Conservation (phyloP, 2,888 invertebrate species). For the Sceliomorpha sp. region DNA sequence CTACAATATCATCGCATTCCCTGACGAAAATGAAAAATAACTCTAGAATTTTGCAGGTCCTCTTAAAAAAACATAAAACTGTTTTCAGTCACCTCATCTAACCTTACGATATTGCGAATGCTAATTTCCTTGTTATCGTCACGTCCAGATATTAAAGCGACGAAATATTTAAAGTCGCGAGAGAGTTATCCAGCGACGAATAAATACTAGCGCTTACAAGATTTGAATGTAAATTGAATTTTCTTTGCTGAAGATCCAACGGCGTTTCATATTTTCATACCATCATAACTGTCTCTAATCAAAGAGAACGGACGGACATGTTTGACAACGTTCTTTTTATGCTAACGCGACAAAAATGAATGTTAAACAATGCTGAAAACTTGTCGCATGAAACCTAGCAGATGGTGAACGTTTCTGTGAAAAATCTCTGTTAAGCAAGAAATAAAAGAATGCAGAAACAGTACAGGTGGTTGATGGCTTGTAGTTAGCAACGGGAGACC, state of each 20-base stretch:
- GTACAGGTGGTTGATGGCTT: conserved; percentile 59
- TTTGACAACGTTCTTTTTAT: not conserved
- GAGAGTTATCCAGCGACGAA: not conserved
- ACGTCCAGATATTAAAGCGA: not conserved
- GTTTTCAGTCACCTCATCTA: not conserved
- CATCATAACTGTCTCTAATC: not conserved
- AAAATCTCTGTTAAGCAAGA: conserved; percentile 13
- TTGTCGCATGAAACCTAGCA: too few relatives aligned
- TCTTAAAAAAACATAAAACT: not conserved
- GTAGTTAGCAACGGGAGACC: conserved; percentile 42
- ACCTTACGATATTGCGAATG: not conserved
- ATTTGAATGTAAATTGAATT: conserved; percentile 20
- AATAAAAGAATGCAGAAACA: conserved; percentile 38
- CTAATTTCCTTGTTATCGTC: not conserved
- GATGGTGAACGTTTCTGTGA: not conserved
- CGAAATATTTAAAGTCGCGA: conserved; percentile 11
- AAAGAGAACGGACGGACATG: not conserved
- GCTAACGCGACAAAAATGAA: too few relatives aligned
- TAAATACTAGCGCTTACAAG: conserved; percentile 6
- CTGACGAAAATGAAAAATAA: not conserved
- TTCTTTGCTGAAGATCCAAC: not conserved
- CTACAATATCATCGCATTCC: not conserved
- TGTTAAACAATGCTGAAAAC: too few relatives aligned
- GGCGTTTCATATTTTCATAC: conserved; percentile 3
- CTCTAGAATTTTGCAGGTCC: too few relatives aligned